Conservation (phyloP, 2,113 vertebrate genomes). For the Murina feae region DNA sequence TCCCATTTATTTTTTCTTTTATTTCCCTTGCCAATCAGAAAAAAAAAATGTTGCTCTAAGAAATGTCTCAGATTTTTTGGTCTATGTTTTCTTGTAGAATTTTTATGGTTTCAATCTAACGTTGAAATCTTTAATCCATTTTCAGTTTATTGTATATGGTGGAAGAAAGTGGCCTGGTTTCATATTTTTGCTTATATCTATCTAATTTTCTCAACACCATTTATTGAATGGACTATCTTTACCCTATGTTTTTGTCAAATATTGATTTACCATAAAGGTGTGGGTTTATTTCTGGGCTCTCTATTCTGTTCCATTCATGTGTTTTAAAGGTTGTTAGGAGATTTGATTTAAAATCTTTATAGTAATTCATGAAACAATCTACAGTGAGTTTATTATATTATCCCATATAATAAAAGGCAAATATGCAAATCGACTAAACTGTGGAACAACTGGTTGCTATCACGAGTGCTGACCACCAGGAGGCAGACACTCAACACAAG, state of each 20-base stretch:
- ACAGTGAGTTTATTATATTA: not conserved
- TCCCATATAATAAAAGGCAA: not conserved
- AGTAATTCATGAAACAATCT: not conserved
- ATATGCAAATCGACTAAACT: too few species aligned
- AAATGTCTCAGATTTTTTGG: not conserved
- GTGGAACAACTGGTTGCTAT: too few species aligned
- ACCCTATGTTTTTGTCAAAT: not conserved
- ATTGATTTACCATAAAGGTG: not conserved
- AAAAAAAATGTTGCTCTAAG: not conserved
- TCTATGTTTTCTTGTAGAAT: not conserved
- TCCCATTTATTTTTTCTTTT: not conserved
- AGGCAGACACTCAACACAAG: too few species aligned
- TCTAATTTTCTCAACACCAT: not conserved
- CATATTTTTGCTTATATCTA: not conserved
- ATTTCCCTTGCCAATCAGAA: not conserved
- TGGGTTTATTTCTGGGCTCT: not conserved
- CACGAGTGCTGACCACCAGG: too few species aligned
- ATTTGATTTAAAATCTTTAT: constrained; percentile 2
- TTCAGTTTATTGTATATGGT: not conserved
- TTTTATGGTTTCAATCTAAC: not conserved
- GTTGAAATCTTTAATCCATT: not conserved
- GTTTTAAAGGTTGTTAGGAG: not conserved
- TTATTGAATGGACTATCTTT: not conserved
- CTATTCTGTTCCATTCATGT: not conserved
- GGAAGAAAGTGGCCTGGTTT: not conserved